phyloP scores from a whole-genome alignment of 2,888 invertebrate species.

The Crocallis elinguaria region DNA sequence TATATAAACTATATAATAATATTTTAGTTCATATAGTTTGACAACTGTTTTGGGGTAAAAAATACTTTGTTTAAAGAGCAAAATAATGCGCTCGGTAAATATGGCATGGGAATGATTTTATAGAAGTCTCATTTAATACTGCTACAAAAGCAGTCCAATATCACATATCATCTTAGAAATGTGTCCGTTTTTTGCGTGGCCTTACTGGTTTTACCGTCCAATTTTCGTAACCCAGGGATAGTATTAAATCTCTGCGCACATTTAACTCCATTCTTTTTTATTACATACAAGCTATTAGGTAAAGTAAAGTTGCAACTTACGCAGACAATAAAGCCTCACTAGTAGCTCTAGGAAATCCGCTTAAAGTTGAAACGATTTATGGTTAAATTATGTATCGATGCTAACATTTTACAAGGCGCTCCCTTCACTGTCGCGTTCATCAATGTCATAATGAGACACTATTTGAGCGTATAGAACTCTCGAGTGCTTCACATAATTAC shows the following conservation, averaged over 20 bases:
- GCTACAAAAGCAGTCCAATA: too few species aligned
- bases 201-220: constrained; percentile 1
- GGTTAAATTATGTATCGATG: not conserved
- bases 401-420: not conserved
- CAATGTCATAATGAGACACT: not conserved
- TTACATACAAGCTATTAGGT: not conserved
- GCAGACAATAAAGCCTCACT: constrained; percentile 1
- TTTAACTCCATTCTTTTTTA: constrained; percentile 13
- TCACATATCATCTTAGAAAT: too few species aligned
- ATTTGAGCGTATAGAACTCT: too few species aligned
- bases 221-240: constrained; percentile 6
- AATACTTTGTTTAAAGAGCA: too few species aligned
- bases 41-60: too few species aligned
- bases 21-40: not conserved
- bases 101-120: too few species aligned
- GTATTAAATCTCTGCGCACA: constrained; percentile 13
- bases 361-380: constrained; percentile 9
- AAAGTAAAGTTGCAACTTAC: not conserved
- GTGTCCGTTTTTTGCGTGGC: too few species aligned
- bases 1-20: too few species aligned
- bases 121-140: not conserved
- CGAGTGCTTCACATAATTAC: too few species aligned
- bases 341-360: not conserved
- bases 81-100: too few species aligned
- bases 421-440: not conserved